Conservation (phyloP, 2,113 vertebrate species). For the Chaenocephalus aceratus region DNA sequence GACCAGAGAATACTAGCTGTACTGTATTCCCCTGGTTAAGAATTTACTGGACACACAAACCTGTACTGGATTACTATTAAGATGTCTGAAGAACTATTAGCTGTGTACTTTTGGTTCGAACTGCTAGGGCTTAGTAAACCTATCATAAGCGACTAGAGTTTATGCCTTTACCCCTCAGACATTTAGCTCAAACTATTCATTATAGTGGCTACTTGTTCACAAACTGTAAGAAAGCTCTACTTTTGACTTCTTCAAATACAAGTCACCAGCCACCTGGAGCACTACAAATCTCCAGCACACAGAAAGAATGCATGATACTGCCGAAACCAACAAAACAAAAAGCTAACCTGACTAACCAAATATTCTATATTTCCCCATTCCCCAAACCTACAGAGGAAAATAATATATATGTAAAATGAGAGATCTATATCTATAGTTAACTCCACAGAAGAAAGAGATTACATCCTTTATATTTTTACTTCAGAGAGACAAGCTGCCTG, state of each 20-base stretch:
- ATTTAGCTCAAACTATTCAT: slow-evolving; percentile 19
- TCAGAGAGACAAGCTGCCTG: slow-evolving; percentile 83
- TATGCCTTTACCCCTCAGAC: slow-evolving; percentile 20
- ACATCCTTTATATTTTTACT: slow-evolving; percentile 85
- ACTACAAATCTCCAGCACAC: slow-evolving; percentile 51
- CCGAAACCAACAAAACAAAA: slow-evolving; percentile 64
- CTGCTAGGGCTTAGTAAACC: slow-evolving; percentile 32
- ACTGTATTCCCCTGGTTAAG: slow-evolving; percentile 24
- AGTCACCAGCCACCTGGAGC: slow-evolving; percentile 64
- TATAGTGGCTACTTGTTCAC: slow-evolving; percentile 22
- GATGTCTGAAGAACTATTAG: slow-evolving; percentile 47
- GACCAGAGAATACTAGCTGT: slow-evolving; percentile 31
- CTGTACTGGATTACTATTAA: slow-evolving; percentile 41
- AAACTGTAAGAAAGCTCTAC: slow-evolving; percentile 19
- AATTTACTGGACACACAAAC: slow-evolving; percentile 14
- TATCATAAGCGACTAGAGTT: slow-evolving; percentile 25
- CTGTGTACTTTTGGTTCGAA: slow-evolving; percentile 27
- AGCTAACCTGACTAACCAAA: slow-evolving; percentile 83
- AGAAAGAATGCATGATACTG: slow-evolving; percentile 79
- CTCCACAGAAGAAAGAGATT: slow-evolving; percentile 75
- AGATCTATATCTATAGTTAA: slow-evolving; percentile 80
- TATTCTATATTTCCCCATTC: slow-evolving; percentile 64
- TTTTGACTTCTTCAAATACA: slow-evolving; percentile 58
- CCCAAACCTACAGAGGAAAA: slow-evolving; percentile 71
- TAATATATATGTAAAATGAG: slow-evolving; percentile 76